Percentiles rank a stretch among this genome's conserved stretches.
Conservation (phyloP, 2,797 vertebrate species). For the Enteromius treurensis region DNA sequence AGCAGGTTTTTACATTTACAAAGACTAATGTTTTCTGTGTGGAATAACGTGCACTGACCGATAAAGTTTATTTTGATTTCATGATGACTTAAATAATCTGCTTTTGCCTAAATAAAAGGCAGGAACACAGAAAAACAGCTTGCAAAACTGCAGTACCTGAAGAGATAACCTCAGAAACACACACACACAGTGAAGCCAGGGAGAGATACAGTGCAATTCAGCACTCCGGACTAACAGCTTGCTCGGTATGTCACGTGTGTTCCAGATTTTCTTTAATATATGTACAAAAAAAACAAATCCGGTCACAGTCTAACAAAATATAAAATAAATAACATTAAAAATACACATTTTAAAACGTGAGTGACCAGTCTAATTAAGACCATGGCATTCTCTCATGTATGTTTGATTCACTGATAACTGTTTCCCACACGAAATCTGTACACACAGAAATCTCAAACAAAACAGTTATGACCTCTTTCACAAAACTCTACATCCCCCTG, state of each 20-base stretch:
- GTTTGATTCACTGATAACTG: slow-evolving; percentile 58
- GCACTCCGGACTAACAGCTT: slow-evolving; percentile 43
- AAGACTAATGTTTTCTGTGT: background rate
- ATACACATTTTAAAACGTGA: slow-evolving; percentile 73
- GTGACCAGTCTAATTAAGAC: slow-evolving; percentile 67
- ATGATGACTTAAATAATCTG: background rate
- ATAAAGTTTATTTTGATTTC: background rate
- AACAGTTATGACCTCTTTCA: background rate
- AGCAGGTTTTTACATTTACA: background rate
- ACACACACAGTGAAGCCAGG: slow-evolving; percentile 29
- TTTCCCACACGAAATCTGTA: slow-evolving; percentile 44
- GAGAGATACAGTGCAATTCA: slow-evolving; percentile 36
- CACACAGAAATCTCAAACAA: background rate
- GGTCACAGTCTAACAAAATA: slow-evolving; percentile 79
- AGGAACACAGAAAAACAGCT: background rate
- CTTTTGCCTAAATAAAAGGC: slow-evolving; percentile 8
- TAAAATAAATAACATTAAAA: slow-evolving; percentile 84
- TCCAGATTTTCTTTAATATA: slow-evolving; percentile 73
- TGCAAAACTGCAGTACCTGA: slow-evolving; percentile 9
- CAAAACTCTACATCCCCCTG: background rate
- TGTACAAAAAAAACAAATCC: slow-evolving; percentile 67
- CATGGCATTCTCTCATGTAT: slow-evolving; percentile 52
- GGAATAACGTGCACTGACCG: background rate
- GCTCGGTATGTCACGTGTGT: slow-evolving; percentile 58
- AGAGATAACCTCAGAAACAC: background rate